Evolutionary conservation across 2,888 invertebrate genomes (phyloP).

Genomic region (Chesias legatella): DNA sequence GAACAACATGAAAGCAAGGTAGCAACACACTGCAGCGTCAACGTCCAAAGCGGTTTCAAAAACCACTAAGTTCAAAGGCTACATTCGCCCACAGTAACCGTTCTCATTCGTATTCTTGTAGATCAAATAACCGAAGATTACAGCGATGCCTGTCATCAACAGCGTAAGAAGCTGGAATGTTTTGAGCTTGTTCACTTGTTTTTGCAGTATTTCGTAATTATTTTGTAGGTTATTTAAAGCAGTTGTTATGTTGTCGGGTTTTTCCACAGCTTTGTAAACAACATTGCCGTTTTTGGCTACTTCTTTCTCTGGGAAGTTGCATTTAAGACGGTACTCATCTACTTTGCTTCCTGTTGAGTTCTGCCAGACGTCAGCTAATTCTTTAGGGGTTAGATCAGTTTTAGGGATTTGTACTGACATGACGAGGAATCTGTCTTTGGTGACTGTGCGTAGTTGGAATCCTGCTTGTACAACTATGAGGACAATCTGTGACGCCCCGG

Average conservation of each 20-base stretch:
- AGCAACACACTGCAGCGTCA: slow-evolving; percentile 31
- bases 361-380: slow-evolving; percentile 88
- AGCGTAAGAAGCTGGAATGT: slow-evolving; percentile 56
- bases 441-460: slow-evolving; percentile 83
- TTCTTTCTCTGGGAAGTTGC: slow-evolving; percentile 79
- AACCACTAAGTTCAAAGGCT: slow-evolving; percentile 60
- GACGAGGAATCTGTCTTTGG: slow-evolving; percentile 93
- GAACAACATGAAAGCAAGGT: slow-evolving; percentile 36
- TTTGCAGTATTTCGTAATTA: slow-evolving; percentile 53
- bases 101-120: slow-evolving; percentile 51
- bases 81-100: slow-evolving; percentile 60
- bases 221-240: slow-evolving; percentile 75
- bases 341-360: slow-evolving; percentile 80
- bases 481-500: slow-evolving; percentile 83
- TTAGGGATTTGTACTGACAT: slow-evolving; percentile 88
- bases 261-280: slow-evolving; percentile 76
- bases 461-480: slow-evolving; percentile 88
- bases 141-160: slow-evolving; percentile 47
- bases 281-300: slow-evolving; percentile 54
- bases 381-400: slow-evolving; percentile 77
- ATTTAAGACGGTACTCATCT: slow-evolving; percentile 87
- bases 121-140: slow-evolving; percentile 53
- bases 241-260: slow-evolving; percentile 86
- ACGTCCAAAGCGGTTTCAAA: slow-evolving; percentile 47
- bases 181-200: slow-evolving; percentile 54